Conservation (phyloP, 2,888 invertebrate genomes). For the Idaea biselata region DNA sequence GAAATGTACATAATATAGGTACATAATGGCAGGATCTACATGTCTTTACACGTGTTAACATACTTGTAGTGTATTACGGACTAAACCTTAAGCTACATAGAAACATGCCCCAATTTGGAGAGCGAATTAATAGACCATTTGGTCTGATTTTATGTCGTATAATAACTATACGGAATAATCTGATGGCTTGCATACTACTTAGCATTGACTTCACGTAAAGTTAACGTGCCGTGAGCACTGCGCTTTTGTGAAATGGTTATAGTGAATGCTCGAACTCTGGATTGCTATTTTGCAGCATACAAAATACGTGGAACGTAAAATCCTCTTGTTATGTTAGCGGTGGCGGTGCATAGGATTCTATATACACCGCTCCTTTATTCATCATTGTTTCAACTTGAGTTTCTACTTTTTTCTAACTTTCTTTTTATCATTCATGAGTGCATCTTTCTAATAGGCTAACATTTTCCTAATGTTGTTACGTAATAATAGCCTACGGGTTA, state of each 20-base stretch:
- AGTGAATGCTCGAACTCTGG: conserved; percentile 14
- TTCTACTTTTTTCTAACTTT: background rate
- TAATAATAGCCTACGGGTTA: too few relatives aligned
- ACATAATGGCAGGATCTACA: background rate
- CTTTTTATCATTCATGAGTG: too few relatives aligned
- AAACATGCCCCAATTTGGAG: background rate
- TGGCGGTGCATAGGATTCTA: background rate
- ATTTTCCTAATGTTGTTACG: too few relatives aligned
- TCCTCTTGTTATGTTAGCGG: background rate
- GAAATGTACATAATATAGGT: background rate
- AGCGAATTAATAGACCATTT: conserved; percentile 2
- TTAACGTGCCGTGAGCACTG: conserved; percentile 15
- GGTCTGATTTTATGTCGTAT: background rate
- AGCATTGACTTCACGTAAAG: conserved; percentile 20
- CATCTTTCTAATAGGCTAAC: too few relatives aligned
- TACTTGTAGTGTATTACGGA: background rate
- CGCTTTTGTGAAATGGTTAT: conserved; percentile 12
- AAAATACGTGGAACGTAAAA: conserved; percentile 10
- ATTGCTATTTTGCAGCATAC: conserved; percentile 16
- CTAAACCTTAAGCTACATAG: background rate
- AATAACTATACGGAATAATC: background rate
- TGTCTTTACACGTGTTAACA: conserved; percentile 1
- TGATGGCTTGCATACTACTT: conserved; percentile 13
- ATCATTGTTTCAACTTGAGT: background rate
- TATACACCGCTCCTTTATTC: background rate